Base-by-base conservation (phyloP, 2,113 vertebrate genomes). In the Vulpes ferrilata region DNA sequence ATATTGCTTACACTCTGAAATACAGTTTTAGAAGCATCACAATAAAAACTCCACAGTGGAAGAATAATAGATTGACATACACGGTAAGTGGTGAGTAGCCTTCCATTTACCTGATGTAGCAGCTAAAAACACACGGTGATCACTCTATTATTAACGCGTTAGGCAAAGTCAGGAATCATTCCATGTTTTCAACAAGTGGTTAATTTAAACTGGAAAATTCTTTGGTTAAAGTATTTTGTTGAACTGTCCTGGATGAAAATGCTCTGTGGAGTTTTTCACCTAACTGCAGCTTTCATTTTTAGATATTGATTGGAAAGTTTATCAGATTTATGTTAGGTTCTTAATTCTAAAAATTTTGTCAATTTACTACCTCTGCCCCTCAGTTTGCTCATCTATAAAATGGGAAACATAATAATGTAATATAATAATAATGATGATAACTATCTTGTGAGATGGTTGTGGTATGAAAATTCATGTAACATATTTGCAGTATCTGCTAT, bases 191-290 rank as follows among this genome's bases (percentile, higher is more conserved):
- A 96, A 97, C 38, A 79, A 93, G 48, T 32, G 69, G 88, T 59
- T 60, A 71, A 67, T 59, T 96, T 93, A 97, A 84, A 81, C 27
- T 64, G 80, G 74, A 71, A 89, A 76, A 81, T 35, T 96, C 89
- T 93, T 81, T 15, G 1, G 69, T 90, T 80, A 59, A 78, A 88
- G 38, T 17, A 88, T 62, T 71, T 93, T 95, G 71, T 86, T 60
- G 27, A 88, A 78, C 64, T 84, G 16, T 85, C 60, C 76, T 73
- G 32, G 81, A 92, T 38, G n/a, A 79, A 96, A 95, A 82, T 73
- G 73, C 23, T 78, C 53, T 65, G 85, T 32, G 55, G 79, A 62
- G 62, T 80, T 22, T 82, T 60, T n/a, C 0, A 22, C 4, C 19
- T 13, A 32, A 17, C 10, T 1, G 23, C 6, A 38, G 38, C 30